phyloP scores from a whole-genome alignment of 1,140 invertebrate genomes.

The Drosophila elegans region DNA sequence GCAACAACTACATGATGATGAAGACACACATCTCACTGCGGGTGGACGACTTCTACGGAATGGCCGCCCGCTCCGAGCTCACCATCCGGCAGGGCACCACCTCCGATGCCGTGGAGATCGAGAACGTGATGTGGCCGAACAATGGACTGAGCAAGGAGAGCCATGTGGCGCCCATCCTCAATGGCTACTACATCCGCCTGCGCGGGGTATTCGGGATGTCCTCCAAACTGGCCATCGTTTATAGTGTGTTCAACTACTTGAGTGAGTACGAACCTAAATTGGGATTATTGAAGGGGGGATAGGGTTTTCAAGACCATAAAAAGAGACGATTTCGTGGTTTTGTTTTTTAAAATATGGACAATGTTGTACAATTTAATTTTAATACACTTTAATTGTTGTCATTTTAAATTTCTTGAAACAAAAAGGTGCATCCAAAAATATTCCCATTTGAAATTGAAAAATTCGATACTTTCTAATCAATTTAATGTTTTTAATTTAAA shows the following conservation, averaged over 20 bases:
- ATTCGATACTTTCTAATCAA: too few species aligned
- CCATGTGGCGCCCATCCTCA: slow-evolving; percentile 87
- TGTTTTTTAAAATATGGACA: too few species aligned
- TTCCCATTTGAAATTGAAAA: too few species aligned
- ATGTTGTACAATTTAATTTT: too few species aligned
- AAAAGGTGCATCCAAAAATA: too few species aligned
- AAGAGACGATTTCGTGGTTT: too few species aligned
- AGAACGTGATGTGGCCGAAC: slow-evolving; percentile 86
- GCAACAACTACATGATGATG: slow-evolving; percentile 88
- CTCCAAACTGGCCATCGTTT: slow-evolving; percentile 89
- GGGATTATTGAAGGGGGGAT: too few species aligned
- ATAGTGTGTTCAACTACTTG: slow-evolving; percentile 90
- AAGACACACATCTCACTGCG: slow-evolving; percentile 90
- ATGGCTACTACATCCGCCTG: slow-evolving; percentile 90
- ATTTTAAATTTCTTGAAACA: too few species aligned
- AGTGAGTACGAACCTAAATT: slow-evolving; percentile 84
- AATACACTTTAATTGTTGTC: too few species aligned
- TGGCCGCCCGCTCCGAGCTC: slow-evolving; percentile 88
- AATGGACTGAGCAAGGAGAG: slow-evolving; percentile 86
- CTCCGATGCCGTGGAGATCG: slow-evolving; percentile 87
- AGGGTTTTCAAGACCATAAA: too few species aligned
- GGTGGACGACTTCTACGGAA: slow-evolving; percentile 88
- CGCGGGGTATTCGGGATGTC: slow-evolving; percentile 88
- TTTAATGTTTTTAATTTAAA: too few species aligned
- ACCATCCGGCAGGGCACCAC: slow-evolving; percentile 89